Conservation (phyloP, 2,113 vertebrate genomes). For the Arvicanthis niloticus region DNA sequence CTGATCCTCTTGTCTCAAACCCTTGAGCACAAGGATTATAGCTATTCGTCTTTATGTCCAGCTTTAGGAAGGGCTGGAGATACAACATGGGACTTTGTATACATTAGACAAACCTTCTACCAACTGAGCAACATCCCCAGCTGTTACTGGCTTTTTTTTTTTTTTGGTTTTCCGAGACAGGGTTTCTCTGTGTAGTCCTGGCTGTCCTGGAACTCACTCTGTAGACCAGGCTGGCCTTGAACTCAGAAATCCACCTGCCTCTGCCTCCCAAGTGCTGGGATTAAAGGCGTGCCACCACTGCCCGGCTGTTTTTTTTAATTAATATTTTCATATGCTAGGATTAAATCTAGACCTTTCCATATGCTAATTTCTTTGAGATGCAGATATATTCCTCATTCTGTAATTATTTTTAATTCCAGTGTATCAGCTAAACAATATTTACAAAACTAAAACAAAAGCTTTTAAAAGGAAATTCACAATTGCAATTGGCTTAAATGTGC, state of each 20-base stretch:
- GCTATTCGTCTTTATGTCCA: too few species aligned
- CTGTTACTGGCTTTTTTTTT: too few species aligned
- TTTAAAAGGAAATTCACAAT: slow-evolving; percentile 89
- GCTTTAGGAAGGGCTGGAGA: background rate
- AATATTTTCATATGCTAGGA: background rate
- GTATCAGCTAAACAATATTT: slow-evolving; percentile 89
- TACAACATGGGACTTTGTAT: too few species aligned
- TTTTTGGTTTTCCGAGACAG: too few species aligned
- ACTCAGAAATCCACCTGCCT: too few species aligned
- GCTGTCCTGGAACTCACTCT: too few species aligned
- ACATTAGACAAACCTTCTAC: background rate
- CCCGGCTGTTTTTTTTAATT: background rate
- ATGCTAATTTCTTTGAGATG: background rate
- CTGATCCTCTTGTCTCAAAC: background rate
- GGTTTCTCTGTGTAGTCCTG: too few species aligned
- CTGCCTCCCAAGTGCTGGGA: too few species aligned
- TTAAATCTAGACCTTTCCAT: background rate
- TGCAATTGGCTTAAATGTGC: slow-evolving; percentile 89
- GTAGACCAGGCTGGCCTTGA: too few species aligned
- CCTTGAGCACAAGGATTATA: background rate
- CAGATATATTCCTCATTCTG: background rate
- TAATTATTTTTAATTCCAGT: slow-evolving; percentile 90
- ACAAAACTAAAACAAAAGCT: slow-evolving; percentile 71
- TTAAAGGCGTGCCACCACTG: too few species aligned
- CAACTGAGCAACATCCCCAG: background rate